These are phyloP conservation scores for Cyanistes caeruleus DNA, from an alignment of 2,113 vertebrate genomes.

Conservation along the genomic window DNA sequence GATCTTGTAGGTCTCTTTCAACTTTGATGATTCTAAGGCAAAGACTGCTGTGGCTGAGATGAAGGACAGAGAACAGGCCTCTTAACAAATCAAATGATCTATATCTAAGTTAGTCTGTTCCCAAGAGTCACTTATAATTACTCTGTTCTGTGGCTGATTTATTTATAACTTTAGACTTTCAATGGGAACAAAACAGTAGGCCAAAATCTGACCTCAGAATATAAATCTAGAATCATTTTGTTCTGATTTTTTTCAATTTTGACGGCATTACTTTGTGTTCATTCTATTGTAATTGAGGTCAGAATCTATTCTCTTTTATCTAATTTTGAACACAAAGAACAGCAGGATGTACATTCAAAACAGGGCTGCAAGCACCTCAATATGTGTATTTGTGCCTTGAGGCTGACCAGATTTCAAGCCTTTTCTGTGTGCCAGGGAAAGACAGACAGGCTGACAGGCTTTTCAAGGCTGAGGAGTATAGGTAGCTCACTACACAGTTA, in stretches of 20 bases:
- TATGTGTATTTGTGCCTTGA: neutral
- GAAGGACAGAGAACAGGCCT: neutral
- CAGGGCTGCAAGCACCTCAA: neutral
- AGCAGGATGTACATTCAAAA: neutral
- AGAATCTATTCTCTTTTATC: neutral
- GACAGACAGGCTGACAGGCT: neutral
- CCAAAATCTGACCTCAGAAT: neutral
- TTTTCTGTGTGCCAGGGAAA: neutral
- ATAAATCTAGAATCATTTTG: neutral
- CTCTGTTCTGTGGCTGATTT: neutral
- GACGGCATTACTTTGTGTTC: neutral
- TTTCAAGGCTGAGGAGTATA: too few relatives aligned
- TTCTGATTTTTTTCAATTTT: neutral
- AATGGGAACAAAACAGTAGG: constrained; percentile 32
- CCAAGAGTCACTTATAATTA: neutral
- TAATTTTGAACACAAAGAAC: neutral
- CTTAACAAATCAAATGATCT: constrained; percentile 25
- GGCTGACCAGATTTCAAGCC: neutral
- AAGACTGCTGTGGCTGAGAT: neutral
- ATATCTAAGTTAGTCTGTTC: neutral
- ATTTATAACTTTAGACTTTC: constrained; percentile 3
- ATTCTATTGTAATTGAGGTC: neutral
- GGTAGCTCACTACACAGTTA: neutral
- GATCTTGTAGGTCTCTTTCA: neutral
- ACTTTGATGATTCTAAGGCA: neutral